Conservation (phyloP, 2,113 vertebrate genomes). For the Myrmophylax atrothorax region DNA sequence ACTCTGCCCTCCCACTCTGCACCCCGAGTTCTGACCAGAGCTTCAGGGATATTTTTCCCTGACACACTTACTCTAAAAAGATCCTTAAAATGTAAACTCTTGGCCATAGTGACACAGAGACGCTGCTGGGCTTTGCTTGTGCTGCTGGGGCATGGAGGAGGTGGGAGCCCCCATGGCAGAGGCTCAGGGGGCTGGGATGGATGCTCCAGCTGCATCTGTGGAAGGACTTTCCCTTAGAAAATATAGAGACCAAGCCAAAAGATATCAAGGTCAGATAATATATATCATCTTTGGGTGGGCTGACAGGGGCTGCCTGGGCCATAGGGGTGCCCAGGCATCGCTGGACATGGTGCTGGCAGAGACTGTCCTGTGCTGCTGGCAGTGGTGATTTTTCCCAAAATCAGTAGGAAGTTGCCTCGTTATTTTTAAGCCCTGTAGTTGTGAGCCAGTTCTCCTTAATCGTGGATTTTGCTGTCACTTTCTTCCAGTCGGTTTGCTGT, state of each 20-base stretch:
- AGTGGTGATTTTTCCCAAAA: not conserved
- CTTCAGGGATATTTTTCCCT: not conserved
- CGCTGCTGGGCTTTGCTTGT: not conserved
- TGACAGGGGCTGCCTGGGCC: not conserved
- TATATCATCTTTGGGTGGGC: not conserved
- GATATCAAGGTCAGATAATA: not conserved
- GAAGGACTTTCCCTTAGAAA: not conserved
- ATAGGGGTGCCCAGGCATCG: fast-evolving
- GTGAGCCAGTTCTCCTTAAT: not conserved
- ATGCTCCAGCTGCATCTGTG: not conserved
- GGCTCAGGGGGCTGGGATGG: fast-evolving
- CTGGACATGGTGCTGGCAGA: not conserved
- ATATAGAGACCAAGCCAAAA: not conserved
- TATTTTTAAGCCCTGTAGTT: not conserved
- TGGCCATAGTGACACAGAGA: not conserved
- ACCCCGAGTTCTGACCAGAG: not conserved
- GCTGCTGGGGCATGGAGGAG: not conserved
- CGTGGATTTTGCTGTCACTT: slow-evolving; percentile 27
- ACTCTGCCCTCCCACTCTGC: not conserved
- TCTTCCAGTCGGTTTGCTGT: not conserved
- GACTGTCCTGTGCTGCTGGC: not conserved
- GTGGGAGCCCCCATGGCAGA: fast-evolving
- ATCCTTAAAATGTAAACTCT: not conserved
- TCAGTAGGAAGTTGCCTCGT: not conserved
- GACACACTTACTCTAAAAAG: not conserved